phyloP scores from a whole-genome alignment of 2,888 invertebrate species.

The Synanthedon tipuliformis region DNA sequence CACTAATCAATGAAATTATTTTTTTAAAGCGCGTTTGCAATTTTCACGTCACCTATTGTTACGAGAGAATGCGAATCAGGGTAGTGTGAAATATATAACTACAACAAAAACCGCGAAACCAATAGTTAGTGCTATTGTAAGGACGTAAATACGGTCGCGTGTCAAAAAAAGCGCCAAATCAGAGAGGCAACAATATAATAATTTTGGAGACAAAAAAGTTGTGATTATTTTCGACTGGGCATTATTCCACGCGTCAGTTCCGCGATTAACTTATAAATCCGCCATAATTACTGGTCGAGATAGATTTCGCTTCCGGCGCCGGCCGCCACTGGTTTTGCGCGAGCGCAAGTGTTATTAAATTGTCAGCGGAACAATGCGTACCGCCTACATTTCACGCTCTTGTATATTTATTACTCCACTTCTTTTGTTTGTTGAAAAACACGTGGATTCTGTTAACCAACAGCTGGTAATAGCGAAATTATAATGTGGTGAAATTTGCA shows the following conservation, averaged over 20 bases:
- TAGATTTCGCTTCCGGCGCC: conserved; percentile 45
- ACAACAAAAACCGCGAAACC: conserved; percentile 49
- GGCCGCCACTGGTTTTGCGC: conserved; percentile 36
- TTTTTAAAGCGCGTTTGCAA: neutral
- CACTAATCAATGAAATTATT: conserved; percentile 30
- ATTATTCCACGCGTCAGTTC: conserved; percentile 33
- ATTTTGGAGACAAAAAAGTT: conserved; percentile 28
- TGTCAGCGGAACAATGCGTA: conserved; percentile 24
- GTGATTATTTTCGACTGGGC: conserved; percentile 36
- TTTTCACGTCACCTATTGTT: neutral
- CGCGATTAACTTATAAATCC: conserved; percentile 41
- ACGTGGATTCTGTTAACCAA: too few relatives aligned
- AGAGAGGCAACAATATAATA: conserved; percentile 38
- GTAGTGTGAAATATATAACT: conserved; percentile 39
- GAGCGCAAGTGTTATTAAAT: conserved; percentile 14
- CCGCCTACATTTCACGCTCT: conserved; percentile 21
- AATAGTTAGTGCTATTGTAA: conserved; percentile 26
- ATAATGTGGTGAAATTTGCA: too few relatives aligned
- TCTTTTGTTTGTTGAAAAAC: neutral
- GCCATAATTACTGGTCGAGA: conserved; percentile 31
- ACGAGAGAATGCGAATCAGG: neutral
- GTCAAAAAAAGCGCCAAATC: conserved; percentile 25
- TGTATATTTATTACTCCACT: neutral
- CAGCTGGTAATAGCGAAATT: too few relatives aligned
- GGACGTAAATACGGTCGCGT: conserved; percentile 24